These are phyloP conservation scores for Elysia chlorotica DNA, from an alignment of 1,140 invertebrate genomes.

Conservation along the genomic window DNA sequence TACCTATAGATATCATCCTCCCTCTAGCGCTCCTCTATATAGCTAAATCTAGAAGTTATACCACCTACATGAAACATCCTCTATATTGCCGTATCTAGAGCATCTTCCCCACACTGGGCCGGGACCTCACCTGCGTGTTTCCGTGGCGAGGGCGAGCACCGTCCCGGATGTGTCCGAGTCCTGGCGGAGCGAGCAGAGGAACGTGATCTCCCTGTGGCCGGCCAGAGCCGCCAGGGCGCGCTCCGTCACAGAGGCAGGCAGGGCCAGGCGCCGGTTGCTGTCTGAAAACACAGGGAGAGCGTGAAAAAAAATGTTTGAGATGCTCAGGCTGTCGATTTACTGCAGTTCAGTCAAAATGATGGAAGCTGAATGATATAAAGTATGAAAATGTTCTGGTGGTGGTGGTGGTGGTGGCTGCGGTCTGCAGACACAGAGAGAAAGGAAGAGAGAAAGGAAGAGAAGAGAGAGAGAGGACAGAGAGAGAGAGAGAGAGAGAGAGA, in stretches of 20 bases:
- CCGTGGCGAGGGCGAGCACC: conserved; percentile 44
- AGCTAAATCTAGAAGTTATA: neutral
- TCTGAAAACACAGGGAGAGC: too few relatives aligned
- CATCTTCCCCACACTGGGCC: conserved; percentile 4
- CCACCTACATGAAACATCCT: neutral
- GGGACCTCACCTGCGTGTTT: conserved; percentile 43
- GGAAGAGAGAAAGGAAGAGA: too few relatives aligned
- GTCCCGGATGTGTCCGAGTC: conserved; percentile 46
- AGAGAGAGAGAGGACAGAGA: too few relatives aligned
- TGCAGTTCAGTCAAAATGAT: too few relatives aligned
- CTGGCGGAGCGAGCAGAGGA: conserved; percentile 47
- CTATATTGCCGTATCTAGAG: neutral
- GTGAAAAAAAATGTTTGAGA: too few relatives aligned
- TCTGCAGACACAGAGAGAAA: too few relatives aligned
- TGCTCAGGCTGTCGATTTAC: too few relatives aligned
- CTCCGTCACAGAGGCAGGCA: conserved; percentile 29
- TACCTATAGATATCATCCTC: neutral
- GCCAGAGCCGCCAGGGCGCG: conserved; percentile 36
- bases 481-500: too few relatives aligned
- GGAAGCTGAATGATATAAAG: too few relatives aligned
- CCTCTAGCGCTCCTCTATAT: neutral
- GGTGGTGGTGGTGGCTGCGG: too few relatives aligned
- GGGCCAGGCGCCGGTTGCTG: conserved; percentile 31
- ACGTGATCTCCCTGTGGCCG: conserved; percentile 45
- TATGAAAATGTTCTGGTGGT: too few relatives aligned